These are phyloP conservation scores for human DNA, from an alignment of 2,113 vertebrate genomes.

Conservation along the genomic window DNA sequence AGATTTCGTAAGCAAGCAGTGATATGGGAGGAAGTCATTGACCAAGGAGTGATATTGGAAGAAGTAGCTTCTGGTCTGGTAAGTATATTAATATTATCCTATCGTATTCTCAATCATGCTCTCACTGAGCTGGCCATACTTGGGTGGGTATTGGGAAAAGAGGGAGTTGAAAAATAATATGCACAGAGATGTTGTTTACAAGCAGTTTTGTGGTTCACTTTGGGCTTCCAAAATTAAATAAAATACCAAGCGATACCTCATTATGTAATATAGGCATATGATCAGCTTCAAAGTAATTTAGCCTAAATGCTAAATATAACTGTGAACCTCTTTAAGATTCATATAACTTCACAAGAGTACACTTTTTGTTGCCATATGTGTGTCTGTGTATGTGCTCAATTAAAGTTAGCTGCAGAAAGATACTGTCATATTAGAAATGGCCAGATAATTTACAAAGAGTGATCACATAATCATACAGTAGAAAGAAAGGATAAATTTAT, in stretches of 20 bases:
- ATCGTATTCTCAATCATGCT: background rate
- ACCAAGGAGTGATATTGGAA: background rate
- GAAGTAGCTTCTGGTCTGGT: background rate
- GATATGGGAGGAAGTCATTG: background rate
- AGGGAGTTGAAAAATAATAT: background rate
- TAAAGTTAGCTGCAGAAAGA: background rate
- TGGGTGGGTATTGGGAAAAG: background rate
- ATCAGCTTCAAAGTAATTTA: constrained; percentile 13
- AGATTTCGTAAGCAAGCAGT: background rate
- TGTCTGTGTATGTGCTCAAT: background rate
- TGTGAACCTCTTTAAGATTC: background rate
- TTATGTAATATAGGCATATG: background rate
- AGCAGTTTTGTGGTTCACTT: background rate
- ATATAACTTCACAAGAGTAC: background rate
- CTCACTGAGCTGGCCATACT: background rate
- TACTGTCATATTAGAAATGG: background rate
- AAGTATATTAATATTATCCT: background rate
- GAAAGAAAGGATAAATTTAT: background rate
- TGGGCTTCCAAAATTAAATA: constrained; percentile 12
- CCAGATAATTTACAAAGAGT: background rate
- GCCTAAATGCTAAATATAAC: background rate
- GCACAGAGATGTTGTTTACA: background rate
- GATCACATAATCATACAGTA: background rate
- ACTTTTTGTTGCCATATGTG: background rate
- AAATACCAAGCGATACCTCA: background rate